Evolutionary conservation across 2,888 invertebrate species (phyloP).

Genomic region (Ommatoiulus sabulosus): DNA sequence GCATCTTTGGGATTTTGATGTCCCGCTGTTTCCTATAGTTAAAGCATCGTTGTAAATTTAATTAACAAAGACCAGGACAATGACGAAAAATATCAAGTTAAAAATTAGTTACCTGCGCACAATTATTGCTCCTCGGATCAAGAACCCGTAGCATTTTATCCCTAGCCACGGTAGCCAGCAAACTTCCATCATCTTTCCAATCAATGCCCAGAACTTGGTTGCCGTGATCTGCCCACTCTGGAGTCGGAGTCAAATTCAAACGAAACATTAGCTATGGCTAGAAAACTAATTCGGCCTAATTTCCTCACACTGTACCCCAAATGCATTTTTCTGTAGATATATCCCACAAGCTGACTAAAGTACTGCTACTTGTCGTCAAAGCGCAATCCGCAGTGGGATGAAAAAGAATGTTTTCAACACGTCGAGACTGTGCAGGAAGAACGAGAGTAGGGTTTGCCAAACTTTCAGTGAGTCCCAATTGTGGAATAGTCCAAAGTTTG

Average conservation of each 20-base stretch:
- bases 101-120: conserved; percentile 62
- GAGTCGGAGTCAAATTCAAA: conserved; percentile 47
- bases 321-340: conserved; percentile 79
- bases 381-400: conserved; percentile 91
- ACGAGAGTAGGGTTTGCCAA: conserved; percentile 83
- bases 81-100: background rate
- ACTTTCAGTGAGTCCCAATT: conserved; percentile 81
- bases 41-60: conserved; percentile 49
- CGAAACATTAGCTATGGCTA: background rate
- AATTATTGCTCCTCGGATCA: conserved; percentile 66
- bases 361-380: conserved; percentile 86
- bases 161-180: conserved; percentile 77
- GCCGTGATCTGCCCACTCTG: conserved; percentile 78
- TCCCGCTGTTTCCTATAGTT: conserved; percentile 72
- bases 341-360: conserved; percentile 87
- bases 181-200: conserved; percentile 89
- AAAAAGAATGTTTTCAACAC: conserved; percentile 90
- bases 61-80: background rate
- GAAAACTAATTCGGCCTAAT: background rate
- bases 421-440: conserved; percentile 83
- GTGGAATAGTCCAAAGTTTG: conserved; percentile 91
- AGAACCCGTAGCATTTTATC: conserved; percentile 67
- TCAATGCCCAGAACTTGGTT: conserved; percentile 87
- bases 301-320: background rate
- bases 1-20: conserved; percentile 94